phyloP scores from a whole-genome alignment of 2,888 invertebrate species.

The Tetramorium bicarinatum region DNA sequence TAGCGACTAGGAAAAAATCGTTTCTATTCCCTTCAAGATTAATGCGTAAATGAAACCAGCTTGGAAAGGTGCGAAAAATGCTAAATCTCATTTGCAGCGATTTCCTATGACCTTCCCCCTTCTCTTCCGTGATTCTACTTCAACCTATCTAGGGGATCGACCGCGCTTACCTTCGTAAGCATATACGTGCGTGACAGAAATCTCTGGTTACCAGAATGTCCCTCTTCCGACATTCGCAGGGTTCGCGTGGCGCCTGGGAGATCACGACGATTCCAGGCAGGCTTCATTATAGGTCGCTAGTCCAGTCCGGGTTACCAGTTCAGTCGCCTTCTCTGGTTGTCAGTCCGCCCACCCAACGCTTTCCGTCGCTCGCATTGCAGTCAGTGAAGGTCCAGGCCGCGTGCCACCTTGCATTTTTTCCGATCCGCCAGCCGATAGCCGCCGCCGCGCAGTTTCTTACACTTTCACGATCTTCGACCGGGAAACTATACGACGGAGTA shows the following conservation, averaged over 20 bases:
- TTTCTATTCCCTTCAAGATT: not conserved
- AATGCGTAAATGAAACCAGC: not conserved
- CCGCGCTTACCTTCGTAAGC: constrained; percentile 8
- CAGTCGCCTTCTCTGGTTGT: constrained; percentile 76
- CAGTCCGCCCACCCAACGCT: constrained; percentile 80
- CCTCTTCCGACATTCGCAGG: constrained; percentile 56
- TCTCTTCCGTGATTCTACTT: not conserved
- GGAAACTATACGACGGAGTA: constrained; percentile 59
- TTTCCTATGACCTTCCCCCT: constrained; percentile 3
- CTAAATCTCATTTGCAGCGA: constrained; percentile 13
- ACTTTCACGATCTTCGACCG: constrained; percentile 79
- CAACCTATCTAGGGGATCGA: not conserved
- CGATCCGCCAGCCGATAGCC: constrained; percentile 76
- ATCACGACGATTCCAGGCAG: constrained; percentile 52
- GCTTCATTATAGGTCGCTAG: constrained; percentile 59
- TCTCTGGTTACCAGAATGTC: constrained; percentile 33
- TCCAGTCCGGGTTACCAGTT: constrained; percentile 70
- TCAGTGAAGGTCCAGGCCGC: constrained; percentile 78
- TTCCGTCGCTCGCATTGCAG: constrained; percentile 67
- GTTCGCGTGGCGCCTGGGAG: constrained; percentile 66
- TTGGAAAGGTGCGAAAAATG: not conserved
- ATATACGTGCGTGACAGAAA: constrained; percentile 54
- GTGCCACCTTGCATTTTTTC: constrained; percentile 83
- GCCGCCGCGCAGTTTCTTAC: constrained; percentile 73
- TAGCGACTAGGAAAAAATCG: not conserved